A percentile compares a stretch with the other conserved stretches of the same genome.
Evolutionary conservation across 2,797 vertebrate genomes (phyloP).

Genomic region (Amblyopsis hoosieri): DNA sequence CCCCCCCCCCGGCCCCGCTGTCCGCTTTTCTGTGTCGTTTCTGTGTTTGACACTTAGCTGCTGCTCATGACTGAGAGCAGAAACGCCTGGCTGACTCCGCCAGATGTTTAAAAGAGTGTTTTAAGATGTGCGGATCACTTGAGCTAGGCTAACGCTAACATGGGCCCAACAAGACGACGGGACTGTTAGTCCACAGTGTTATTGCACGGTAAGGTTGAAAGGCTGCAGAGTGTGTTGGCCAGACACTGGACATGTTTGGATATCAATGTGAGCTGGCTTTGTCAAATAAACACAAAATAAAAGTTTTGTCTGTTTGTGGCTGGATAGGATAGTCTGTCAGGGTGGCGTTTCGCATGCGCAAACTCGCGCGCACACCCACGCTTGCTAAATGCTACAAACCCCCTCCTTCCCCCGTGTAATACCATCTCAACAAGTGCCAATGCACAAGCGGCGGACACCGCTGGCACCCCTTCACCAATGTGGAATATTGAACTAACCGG

Average conservation of each 20-base stretch:
- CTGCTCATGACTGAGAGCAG: constrained; percentile 43
- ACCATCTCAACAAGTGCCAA: constrained; percentile 1
- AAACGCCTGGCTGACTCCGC: constrained; percentile 26
- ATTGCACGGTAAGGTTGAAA: too few relatives aligned
- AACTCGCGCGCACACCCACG: constrained; percentile 37
- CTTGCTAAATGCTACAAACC: constrained; percentile 41
- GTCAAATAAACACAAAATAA: not conserved
- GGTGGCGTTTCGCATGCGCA: not conserved
- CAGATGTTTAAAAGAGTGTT: constrained; percentile 31
- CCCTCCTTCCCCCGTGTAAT: not conserved
- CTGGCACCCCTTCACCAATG: too few relatives aligned
- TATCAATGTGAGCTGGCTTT: not conserved
- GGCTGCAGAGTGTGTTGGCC: too few relatives aligned
- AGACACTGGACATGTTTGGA: too few relatives aligned
- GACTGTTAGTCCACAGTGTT: not conserved
- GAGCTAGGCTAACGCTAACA: constrained; percentile 10
- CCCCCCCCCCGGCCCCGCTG: not conserved
- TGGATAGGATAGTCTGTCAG: not conserved
- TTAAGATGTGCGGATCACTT: constrained; percentile 31
- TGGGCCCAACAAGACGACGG: not conserved
- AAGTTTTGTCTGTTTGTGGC: not conserved
- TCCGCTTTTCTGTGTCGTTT: constrained; percentile 8
- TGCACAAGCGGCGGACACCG: constrained; percentile 37
- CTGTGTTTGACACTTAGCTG: constrained; percentile 45
- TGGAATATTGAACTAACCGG: not conserved